Conservation (phyloP, 2,888 invertebrate species). For the Protonemura montana region DNA sequence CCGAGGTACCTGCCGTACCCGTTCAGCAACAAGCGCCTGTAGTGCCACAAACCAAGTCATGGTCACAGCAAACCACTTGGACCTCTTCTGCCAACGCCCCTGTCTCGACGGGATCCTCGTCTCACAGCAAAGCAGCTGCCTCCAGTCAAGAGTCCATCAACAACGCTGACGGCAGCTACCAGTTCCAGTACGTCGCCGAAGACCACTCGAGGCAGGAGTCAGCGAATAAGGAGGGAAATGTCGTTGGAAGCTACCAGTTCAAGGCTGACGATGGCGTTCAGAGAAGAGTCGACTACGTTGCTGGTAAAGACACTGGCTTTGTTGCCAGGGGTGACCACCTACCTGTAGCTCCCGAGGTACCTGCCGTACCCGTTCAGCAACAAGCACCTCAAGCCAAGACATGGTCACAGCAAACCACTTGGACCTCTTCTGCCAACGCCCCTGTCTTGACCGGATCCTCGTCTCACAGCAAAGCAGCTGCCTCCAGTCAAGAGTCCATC, state of each 20-base stretch:
- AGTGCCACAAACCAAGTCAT: not conserved
- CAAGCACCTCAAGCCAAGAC: not conserved
- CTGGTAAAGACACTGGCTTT: constrained; percentile 52
- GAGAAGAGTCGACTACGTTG: constrained; percentile 50
- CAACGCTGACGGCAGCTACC: constrained; percentile 53
- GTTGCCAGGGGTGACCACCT: constrained; percentile 52
- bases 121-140: constrained; percentile 53
- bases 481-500: not conserved
- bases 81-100: not conserved
- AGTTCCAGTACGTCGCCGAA: constrained; percentile 55
- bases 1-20: constrained; percentile 20
- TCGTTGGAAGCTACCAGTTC: constrained; percentile 51
- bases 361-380: not conserved
- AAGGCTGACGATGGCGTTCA: constrained; percentile 51
- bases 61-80: not conserved
- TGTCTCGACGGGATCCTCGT: constrained; percentile 51
- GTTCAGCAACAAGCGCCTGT: not conserved
- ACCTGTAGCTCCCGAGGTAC: constrained; percentile 49
- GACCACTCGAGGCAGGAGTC: constrained; percentile 56
- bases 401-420: not conserved
- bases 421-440: not conserved
- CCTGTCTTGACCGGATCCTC: not conserved
- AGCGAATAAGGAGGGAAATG: constrained; percentile 55
- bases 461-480: not conserved
- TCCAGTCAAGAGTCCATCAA: not conserved